These are phyloP conservation scores for Torymus texanus DNA, from an alignment of 2,888 invertebrate species.

Conservation along the genomic window DNA sequence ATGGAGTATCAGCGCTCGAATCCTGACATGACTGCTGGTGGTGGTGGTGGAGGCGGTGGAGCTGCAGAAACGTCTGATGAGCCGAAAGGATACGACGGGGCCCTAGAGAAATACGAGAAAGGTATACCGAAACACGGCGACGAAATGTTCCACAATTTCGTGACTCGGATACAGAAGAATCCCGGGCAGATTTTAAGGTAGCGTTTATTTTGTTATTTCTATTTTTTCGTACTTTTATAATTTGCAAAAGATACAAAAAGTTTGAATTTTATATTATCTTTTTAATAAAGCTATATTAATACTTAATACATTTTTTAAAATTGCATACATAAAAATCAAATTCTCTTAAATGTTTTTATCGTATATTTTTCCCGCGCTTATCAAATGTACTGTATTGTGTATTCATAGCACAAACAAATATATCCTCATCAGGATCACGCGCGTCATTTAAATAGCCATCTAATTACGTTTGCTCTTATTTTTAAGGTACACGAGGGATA, in stretches of 20 bases:
- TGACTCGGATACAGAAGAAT: conserved; percentile 83
- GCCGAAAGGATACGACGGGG: conserved; percentile 70
- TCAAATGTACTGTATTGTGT: no score
- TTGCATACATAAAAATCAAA: no score
- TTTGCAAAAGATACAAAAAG: no score
- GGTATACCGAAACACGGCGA: conserved; percentile 88
- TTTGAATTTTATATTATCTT: no score
- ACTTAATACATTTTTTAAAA: no score
- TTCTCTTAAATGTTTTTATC: no score
- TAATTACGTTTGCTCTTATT: conserved; percentile 11
- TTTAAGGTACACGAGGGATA: conserved; percentile 85
- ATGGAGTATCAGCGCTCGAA: conserved; percentile 79
- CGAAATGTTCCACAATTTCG: conserved; percentile 86
- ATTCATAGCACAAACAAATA: no score
- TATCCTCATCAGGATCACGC: no score
- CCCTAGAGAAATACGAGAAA: conserved; percentile 86
- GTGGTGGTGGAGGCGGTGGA: conserved; percentile 19
- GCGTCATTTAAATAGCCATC: no score
- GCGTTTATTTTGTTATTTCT: background rate
- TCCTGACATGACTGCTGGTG: conserved; percentile 57
- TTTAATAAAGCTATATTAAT: no score
- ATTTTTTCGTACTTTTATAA: no score
- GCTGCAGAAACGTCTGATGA: conserved; percentile 61
- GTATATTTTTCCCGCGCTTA: no score
- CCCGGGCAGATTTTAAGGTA: conserved; percentile 91